Conservation (phyloP, 1,140 invertebrate genomes). For the Drosophila leontia region DNA sequence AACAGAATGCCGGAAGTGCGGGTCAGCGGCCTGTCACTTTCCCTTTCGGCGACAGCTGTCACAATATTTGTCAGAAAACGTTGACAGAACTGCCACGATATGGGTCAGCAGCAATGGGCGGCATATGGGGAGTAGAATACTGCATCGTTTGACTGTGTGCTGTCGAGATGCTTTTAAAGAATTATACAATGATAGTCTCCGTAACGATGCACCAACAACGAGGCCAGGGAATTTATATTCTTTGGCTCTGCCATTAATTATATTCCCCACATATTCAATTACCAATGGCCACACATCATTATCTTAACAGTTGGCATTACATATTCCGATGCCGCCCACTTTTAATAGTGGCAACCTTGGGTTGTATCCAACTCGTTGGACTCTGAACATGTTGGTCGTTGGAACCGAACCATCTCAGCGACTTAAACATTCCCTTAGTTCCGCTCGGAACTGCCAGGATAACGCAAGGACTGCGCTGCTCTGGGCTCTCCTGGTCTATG, state of each 20-base stretch:
- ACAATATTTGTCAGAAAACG: constrained; percentile 60
- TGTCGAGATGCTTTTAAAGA: constrained; percentile 9
- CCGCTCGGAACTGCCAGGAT: constrained; percentile 17
- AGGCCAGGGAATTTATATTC: not conserved
- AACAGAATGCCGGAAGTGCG: constrained; percentile 39
- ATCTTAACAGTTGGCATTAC: constrained; percentile 7
- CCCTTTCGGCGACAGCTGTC: constrained; percentile 53
- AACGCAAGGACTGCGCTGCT: constrained; percentile 15
- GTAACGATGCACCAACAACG: constrained; percentile 7
- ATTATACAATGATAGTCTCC: not conserved
- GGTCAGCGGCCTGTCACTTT: constrained; percentile 53
- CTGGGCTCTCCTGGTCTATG: not conserved
- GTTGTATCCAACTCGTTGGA: constrained; percentile 23
- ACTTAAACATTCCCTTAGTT: constrained; percentile 38
- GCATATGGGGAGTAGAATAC: constrained; percentile 22
- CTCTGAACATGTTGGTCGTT: constrained; percentile 14
- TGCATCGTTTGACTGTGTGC: not conserved
- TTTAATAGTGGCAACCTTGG: constrained; percentile 15
- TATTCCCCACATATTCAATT: constrained; percentile 47
- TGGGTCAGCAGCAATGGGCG: constrained; percentile 45
- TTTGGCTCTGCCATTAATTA: constrained; percentile 30
- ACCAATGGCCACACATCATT: constrained; percentile 49
- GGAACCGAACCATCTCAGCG: not conserved
- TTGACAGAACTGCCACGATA: constrained; percentile 50
- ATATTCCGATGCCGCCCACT: constrained; percentile 16